phyloP scores from a whole-genome alignment of 2,113 vertebrate genomes.

The Oreotrochilus melanogaster region DNA sequence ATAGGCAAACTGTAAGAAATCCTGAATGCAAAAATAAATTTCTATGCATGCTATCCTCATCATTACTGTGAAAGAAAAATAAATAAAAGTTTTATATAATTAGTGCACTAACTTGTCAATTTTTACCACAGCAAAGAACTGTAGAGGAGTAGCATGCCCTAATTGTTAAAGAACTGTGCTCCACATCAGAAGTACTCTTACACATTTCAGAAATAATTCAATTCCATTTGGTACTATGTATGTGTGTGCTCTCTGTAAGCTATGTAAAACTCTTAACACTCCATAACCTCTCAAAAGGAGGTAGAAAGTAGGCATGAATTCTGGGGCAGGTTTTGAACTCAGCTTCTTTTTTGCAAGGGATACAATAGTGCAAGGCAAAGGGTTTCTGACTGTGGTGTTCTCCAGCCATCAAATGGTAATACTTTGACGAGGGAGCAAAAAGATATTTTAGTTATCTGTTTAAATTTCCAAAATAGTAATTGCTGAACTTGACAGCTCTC shows the following conservation, averaged over 20 bases:
- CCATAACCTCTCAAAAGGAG: slow-evolving; percentile 2
- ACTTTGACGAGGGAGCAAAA: slow-evolving; percentile 43
- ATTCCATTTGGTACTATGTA: not conserved
- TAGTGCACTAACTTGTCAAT: not conserved
- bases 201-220: slow-evolving; percentile 24
- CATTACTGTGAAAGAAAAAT: not conserved
- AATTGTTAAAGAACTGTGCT: not conserved
- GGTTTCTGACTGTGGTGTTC: slow-evolving; percentile 10
- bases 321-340: slow-evolving; percentile 47
- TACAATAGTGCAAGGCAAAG: slow-evolving; percentile 7
- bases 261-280: not conserved
- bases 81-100: not conserved
- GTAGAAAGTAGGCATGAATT: slow-evolving; percentile 17
- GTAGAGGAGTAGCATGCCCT: not conserved
- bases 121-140: not conserved
- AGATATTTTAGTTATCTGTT: not conserved
- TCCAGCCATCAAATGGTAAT: slow-evolving; percentile 46
- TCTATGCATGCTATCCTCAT: not conserved
- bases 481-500: slow-evolving; percentile 33
- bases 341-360: slow-evolving; percentile 19
- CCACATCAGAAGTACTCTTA: not conserved
- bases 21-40: not conserved
- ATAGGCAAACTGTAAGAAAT: not conserved
- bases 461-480: slow-evolving; percentile 55
- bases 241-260: not conserved